Evolutionary conservation across 2,113 vertebrate species (phyloP), one percentile per base, ranked within the genome.

Genomic region (Promerops cafer): DNA sequence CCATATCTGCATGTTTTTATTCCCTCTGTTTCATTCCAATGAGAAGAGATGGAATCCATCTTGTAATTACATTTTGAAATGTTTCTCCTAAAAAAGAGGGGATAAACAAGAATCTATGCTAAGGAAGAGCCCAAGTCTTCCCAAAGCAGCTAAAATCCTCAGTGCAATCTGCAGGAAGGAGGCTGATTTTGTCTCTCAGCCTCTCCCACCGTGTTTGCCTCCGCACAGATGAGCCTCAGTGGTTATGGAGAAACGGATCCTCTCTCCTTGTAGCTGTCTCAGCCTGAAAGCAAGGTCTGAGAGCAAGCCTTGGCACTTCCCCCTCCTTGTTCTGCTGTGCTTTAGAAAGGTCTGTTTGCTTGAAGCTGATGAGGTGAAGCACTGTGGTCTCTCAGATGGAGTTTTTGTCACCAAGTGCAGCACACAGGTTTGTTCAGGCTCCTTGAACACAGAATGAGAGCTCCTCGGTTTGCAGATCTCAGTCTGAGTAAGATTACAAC

Each of bases 1-100:
- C 75, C 12, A 1, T 6, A 18, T 11, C 52, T 14, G n/a, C 3
- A 5, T 2, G 5, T 0, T 63, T 80, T 45, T 12, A 50, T 7
- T 33, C 49, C 16, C n/a, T 44, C 49, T 6, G 6, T 33, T 88
- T 78, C 19, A 16, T 20, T 77, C 22, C 52, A 59, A 83, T 5
- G 9, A 69, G 39, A 68, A 23, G 40, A 63, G 42, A 11, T 33
- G 30, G 3, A 61, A 23, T 28, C 35, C 28, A 42, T 26, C 68
- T 56, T 42, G 16, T 39, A 47, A 81, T 40, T 47, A 9, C 30
- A 52, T 47, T 72, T 64, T 50, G 26, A 35, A 83, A 31, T 54
- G 35, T 37, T 60, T 87, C 53, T 39, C 57, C 35, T 23, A 13
- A 33, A 45, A 44, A 53, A 71, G 66, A 11, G 19, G 9, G 15